These are phyloP conservation scores for Caenorhabditis sinica DNA, from an alignment of 2,888 invertebrate species.

Conservation along the genomic window DNA sequence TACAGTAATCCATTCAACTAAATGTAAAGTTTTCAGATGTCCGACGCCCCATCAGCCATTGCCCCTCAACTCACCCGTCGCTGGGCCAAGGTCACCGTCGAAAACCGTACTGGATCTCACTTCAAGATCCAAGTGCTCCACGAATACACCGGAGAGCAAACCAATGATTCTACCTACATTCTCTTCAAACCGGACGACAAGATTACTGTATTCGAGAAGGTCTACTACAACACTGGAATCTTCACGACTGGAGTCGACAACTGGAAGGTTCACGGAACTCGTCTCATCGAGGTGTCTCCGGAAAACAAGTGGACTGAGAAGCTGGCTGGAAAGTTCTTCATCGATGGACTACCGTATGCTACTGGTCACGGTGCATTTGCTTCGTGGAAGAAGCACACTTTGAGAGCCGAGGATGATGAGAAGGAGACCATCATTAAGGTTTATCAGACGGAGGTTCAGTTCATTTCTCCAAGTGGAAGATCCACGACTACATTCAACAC, in stretches of 20 bases:
- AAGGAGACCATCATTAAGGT: constrained; percentile 3
- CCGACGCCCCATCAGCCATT: constrained; percentile 4
- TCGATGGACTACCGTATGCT: constrained; percentile 20
- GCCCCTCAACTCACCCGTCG: constrained; percentile 17
- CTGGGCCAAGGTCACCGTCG: neutral
- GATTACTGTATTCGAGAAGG: constrained; percentile 15
- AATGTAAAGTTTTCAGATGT: constrained; percentile 18
- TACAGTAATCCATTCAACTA: neutral
- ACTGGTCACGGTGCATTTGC: neutral
- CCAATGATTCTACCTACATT: constrained; percentile 12
- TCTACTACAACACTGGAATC: constrained; percentile 30
- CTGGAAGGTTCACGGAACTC: constrained; percentile 35
- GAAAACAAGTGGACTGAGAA: neutral
- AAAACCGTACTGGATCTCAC: neutral
- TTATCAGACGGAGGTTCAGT: constrained; percentile 16
- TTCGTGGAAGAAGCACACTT: constrained; percentile 8
- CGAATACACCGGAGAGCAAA: constrained; percentile 16
- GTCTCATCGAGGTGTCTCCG: constrained; percentile 11
- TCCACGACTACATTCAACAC: constrained; percentile 18
- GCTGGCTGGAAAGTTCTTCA: constrained; percentile 2
- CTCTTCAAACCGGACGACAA: constrained; percentile 5
- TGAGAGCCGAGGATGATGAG: constrained; percentile 9
- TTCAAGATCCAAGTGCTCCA: constrained; percentile 16
- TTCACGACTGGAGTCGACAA: constrained; percentile 37
- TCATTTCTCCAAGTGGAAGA: constrained; percentile 33